Evolutionary conservation across 2,888 invertebrate genomes (phyloP), one percentile per base, ranked within the genome.

Genomic region (Oscheius myriophilus): DNA sequence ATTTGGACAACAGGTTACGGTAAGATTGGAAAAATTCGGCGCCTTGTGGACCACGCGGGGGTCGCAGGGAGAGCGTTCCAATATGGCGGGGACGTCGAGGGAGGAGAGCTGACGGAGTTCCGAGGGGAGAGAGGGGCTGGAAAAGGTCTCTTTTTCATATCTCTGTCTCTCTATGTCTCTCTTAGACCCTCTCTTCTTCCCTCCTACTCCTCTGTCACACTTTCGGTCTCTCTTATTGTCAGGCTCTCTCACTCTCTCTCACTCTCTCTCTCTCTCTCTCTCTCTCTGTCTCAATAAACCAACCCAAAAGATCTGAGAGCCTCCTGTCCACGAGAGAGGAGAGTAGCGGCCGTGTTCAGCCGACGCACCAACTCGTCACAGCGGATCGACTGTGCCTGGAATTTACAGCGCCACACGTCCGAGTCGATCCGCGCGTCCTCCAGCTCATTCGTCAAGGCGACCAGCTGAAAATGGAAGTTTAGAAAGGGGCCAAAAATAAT

Each of bases 321-420:
- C 33, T 52, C 51, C 39, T 67, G 67, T 25, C 52, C 67, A 0
- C 39, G 33, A 21, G 23, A 41, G 16, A 67, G 41, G 1, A 67
- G n/a, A n/a, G 39, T 43, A 6, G 43, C 46, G 0, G 52, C 52
- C 4, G 21, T 26, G 21, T 61, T 33, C 12, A 53, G 33, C n/a
- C 39, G 46, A 1, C 46, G 11, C 7, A 42, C 42, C 3, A 67
- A n/a, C 7, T 81, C 80, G 64, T 81, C 78, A 26, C 68, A 71
- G 49, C 78, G 64, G 43, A 81, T 79, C 1, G 75, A 73, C 67
- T 79, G 79, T 26, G 96, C 95, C 80, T 95, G 89, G 88, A 94
- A 96, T 90, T 96, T 96, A 87, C 94, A 95, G 74, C 94, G 91
- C 95, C 95, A 96, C 59, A 96, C 94, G 89, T 96, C 95, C 87